These are phyloP conservation scores for Diabrotica undecimpunctata DNA, from an alignment of 1,140 invertebrate genomes.

Conservation along the genomic window DNA sequence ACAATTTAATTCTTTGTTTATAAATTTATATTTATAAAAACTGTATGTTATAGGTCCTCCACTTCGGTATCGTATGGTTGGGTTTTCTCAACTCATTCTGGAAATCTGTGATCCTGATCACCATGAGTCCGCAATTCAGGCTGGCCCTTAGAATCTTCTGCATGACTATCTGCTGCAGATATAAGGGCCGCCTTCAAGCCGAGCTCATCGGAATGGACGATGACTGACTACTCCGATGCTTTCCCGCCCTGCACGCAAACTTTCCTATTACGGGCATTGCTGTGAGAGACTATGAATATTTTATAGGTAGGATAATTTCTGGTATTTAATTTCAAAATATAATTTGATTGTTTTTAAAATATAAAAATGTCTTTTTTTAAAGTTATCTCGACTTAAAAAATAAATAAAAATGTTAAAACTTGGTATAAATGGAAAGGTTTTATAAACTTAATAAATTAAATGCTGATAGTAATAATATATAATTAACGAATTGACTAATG, in stretches of 20 bases:
- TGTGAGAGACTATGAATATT: conserved; percentile 44
- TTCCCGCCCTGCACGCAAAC: conserved; percentile 25
- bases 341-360: too few relatives aligned
- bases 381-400: too few relatives aligned
- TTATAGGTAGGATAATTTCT: conserved; percentile 21
- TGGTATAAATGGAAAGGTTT: too few relatives aligned
- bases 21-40: neutral
- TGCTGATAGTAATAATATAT: too few relatives aligned
- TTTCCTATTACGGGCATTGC: conserved; percentile 43
- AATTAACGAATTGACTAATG: too few relatives aligned
- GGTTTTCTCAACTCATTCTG: conserved; percentile 91
- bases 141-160: conserved; percentile 81
- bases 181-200: conserved; percentile 71
- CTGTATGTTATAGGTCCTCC: conserved; percentile 61
- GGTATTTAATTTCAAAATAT: neutral
- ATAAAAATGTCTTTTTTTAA: too few relatives aligned
- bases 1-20: neutral
- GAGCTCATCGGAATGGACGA: conserved; percentile 80
- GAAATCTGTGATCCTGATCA: conserved; percentile 87
- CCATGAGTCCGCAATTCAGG: conserved; percentile 86
- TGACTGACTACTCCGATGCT: conserved; percentile 53
- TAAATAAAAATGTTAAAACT: too few relatives aligned
- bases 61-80: conserved; percentile 91
- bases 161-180: conserved; percentile 83
- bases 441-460: too few relatives aligned